Evolutionary conservation across 2,888 invertebrate genomes (phyloP), one percentile per base, ranked within the genome.

Genomic region (Drosophila cracens): DNA sequence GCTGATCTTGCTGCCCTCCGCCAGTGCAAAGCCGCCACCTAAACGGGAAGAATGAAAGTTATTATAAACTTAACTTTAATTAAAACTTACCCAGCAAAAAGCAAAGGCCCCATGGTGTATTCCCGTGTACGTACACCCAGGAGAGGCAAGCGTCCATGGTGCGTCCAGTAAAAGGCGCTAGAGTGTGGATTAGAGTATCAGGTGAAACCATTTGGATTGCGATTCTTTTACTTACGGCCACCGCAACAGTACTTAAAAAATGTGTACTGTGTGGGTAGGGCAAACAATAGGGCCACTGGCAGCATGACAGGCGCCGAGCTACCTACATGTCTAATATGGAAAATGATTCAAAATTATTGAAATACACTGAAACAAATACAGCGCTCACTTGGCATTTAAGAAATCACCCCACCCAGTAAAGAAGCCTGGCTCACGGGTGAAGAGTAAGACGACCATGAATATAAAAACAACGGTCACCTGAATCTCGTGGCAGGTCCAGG

Each of bases 21-120:
- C 97, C 62, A 98, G 94, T 0, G 98, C 97, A 93, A 98, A 97
- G 0, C 98, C 98, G 5, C 98, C 98, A 48, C 98, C 96, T 95
- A 25, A 48, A 11, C 13, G 18, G 27, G 2, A 21, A 56, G 1
- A 13, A 43, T 4, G 29, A 6, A 21, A 18, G 10, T 21, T 7
- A 27, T 40, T 56, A 6, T 25, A 18, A 13, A 38, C 27, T 25
- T 27, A 10, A 11, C 27, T 31, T n/a, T 38, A 25, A 31, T 36
- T 33, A 1, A 34, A 25, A 87, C 93, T 92, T 82, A 94, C 96
- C 97, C 51, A 98, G 94, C 27, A 98, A 94, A 88, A 98, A 95
- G 25, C 97, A 95, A 1, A 98, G 94, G 16, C 97, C 97, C 97
- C 98, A 98, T 0, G 98, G 97, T 76, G 97, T 95, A 87, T 97